Conservation (phyloP, 2,113 vertebrate species). For the Arvicanthis niloticus region DNA sequence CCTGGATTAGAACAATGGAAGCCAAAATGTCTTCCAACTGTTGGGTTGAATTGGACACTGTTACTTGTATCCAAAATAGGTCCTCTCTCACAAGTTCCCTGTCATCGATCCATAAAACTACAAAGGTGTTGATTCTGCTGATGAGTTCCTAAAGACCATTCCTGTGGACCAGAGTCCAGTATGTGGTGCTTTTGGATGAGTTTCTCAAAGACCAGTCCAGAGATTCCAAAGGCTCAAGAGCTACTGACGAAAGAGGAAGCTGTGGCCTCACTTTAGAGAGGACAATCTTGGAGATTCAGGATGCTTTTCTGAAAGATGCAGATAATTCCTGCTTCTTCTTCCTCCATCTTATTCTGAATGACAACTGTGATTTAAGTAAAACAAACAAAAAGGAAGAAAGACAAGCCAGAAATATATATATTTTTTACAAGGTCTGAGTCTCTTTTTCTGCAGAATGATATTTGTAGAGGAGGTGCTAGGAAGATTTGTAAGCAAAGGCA, state of each 20-base stretch:
- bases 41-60: background rate
- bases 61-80: background rate
- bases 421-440: background rate
- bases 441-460: background rate
- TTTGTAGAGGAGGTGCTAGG: background rate
- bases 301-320: background rate
- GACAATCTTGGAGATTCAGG: conserved; percentile 9
- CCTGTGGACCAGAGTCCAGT: background rate
- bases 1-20: background rate
- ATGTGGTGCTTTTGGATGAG: background rate
- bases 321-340: background rate
- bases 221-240: background rate
- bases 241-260: background rate
- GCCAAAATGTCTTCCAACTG: background rate
- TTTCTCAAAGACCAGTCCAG: background rate
- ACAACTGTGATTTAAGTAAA: background rate
- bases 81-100: background rate
- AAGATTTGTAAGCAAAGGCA: background rate
- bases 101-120: background rate
- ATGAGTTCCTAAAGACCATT: background rate
- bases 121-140: background rate
- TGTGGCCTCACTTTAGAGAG: background rate
- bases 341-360: background rate
- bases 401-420: background rate
- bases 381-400: background rate